Conservation (phyloP, 2,797 vertebrate species). For the Peromyscus eremicus region DNA sequence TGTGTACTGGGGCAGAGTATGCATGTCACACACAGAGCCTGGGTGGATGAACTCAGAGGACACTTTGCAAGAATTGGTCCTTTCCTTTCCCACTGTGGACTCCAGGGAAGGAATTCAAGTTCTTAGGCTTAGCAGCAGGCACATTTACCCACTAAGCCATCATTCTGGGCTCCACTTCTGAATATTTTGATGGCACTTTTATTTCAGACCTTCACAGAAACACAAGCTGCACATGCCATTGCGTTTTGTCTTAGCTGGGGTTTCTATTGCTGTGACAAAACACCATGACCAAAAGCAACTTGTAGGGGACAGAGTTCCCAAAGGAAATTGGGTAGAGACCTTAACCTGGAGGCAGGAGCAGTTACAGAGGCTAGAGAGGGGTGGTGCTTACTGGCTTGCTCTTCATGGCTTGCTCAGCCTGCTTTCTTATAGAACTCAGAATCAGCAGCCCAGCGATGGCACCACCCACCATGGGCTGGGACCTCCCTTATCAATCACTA, state of each 20-base stretch:
- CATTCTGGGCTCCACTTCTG: too few species aligned
- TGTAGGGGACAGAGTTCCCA: not conserved
- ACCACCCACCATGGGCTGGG: not conserved
- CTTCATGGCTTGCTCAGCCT: not conserved
- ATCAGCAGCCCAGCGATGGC: not conserved
- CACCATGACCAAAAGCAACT: not conserved
- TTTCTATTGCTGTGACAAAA: not conserved
- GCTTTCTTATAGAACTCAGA: not conserved
- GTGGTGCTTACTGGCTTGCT: not conserved
- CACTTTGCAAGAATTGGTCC: not conserved
- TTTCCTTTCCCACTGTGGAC: not conserved
- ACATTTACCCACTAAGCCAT: not conserved
- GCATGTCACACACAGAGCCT: too few species aligned
- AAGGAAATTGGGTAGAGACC: not conserved
- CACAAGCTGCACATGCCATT: not conserved
- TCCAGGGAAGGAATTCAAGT: not conserved
- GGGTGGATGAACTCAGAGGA: not conserved
- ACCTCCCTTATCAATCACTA: not conserved
- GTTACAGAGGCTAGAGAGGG: not conserved
- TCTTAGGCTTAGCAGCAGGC: not conserved
- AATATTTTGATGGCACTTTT: not conserved
- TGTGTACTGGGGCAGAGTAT: not conserved
- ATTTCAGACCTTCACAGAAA: not conserved
- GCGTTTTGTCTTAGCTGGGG: not conserved
- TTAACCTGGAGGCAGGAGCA: not conserved